Percentiles rank a stretch among this genome's conserved stretches.
Evolutionary conservation across 2,797 vertebrate species (phyloP).

Genomic region (Atherinosoma microstoma): DNA sequence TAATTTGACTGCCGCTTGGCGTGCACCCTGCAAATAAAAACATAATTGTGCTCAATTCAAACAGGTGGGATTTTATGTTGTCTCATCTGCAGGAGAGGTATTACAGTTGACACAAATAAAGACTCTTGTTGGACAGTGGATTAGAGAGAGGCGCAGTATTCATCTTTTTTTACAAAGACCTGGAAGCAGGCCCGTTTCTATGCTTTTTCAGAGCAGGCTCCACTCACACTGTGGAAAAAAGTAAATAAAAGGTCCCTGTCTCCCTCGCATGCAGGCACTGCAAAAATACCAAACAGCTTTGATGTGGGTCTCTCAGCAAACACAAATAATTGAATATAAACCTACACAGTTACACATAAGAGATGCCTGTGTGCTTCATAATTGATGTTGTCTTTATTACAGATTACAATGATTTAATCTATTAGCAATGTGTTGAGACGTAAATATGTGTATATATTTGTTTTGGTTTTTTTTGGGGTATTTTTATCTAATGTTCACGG

Average conservation of each 20-base stretch:
- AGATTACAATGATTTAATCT: conserved; percentile 22
- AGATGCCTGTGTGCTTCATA: conserved; percentile 14
- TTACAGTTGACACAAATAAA: conserved; percentile 38
- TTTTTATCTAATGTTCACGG: conserved; percentile 37
- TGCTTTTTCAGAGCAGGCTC: conserved; percentile 40
- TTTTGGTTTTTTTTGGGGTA: conserved; percentile 7
- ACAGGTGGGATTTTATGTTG: conserved; percentile 57
- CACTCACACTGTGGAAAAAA: conserved; percentile 29
- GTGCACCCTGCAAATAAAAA: conserved; percentile 42
- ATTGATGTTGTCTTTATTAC: conserved; percentile 4
- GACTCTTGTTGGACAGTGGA: conserved; percentile 49
- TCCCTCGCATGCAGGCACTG: conserved; percentile 34
- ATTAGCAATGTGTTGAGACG: conserved; percentile 13
- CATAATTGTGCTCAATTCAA: conserved; percentile 49
- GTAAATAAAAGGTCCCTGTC: conserved; percentile 56
- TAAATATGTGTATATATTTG: background rate
- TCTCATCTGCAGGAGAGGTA: conserved; percentile 42
- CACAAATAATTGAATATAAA: conserved; percentile 45
- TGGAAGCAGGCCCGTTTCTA: conserved; percentile 28
- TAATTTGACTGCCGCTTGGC: conserved; percentile 36
- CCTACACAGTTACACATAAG: conserved; percentile 31
- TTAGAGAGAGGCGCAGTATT: conserved; percentile 48
- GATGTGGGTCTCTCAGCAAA: conserved; percentile 39
- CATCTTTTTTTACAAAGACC: conserved; percentile 51
- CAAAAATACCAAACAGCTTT: conserved; percentile 45